Percentiles rank a stretch among this genome's conserved stretches.
These are phyloP conservation scores for Drosophila ambigua DNA, from an alignment of 1,140 invertebrate genomes.

Conservation along the genomic window DNA sequence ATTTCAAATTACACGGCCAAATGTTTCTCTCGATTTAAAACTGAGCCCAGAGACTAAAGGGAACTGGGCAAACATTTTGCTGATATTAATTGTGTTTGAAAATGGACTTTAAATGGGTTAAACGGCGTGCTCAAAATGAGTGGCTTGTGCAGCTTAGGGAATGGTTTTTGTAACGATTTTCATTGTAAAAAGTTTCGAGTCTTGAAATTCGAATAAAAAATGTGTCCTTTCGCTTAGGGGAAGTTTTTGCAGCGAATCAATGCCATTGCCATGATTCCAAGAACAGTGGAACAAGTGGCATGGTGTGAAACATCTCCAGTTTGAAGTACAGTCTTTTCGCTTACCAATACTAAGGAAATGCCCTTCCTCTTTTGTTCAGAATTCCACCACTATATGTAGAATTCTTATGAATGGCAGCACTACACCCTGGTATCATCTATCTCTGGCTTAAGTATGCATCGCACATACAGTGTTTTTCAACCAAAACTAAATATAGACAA, in stretches of 20 bases:
- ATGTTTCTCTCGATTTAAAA: constrained; percentile 37
- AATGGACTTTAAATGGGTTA: not conserved
- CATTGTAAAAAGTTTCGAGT: too few species aligned
- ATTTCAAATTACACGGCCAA: constrained; percentile 68
- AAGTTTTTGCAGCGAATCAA: too few species aligned
- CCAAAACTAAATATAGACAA: constrained; percentile 31
- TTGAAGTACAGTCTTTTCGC: not conserved
- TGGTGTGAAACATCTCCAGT: too few species aligned
- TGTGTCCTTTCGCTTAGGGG: too few species aligned
- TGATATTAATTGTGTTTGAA: not conserved
- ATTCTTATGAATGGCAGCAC: not conserved
- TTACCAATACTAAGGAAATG: not conserved
- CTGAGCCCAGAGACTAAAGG: not conserved
- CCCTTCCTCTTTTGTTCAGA: too few species aligned
- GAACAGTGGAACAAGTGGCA: too few species aligned
- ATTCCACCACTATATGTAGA: too few species aligned
- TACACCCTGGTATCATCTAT: not conserved
- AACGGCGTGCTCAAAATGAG: not conserved
- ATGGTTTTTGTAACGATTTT: not conserved
- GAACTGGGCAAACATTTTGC: constrained; percentile 1
- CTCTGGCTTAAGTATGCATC: constrained; percentile 20
- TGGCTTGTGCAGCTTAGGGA: too few species aligned
- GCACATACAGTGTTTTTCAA: constrained; percentile 19
- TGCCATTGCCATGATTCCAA: too few species aligned
- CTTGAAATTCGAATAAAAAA: too few species aligned